Evolutionary conservation across 1,140 invertebrate species (phyloP).

Genomic region (Papilio machaon): DNA sequence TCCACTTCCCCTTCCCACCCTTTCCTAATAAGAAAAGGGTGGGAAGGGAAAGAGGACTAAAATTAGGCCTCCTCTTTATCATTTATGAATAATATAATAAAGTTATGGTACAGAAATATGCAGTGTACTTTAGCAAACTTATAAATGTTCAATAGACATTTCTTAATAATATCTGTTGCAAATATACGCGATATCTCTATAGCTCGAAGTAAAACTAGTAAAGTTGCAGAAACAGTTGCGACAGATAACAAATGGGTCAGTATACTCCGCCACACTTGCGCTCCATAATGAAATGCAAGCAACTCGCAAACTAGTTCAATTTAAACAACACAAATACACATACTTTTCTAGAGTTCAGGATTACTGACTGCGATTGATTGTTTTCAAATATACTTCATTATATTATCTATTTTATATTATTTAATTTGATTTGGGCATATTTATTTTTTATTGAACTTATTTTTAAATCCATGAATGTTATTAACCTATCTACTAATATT

Average conservation of each 20-base stretch:
- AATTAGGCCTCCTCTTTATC: no score
- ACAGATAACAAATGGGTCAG: constrained; percentile 36
- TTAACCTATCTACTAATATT: no score
- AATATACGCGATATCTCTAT: constrained; percentile 11
- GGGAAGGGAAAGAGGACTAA: no score
- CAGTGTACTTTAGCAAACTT: neutral
- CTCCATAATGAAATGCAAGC: constrained; percentile 28
- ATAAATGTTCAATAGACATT: neutral
- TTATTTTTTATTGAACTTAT: no score
- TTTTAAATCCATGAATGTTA: no score
- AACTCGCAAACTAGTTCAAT: constrained; percentile 26
- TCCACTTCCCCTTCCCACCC: no score
- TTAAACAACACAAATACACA: constrained; percentile 24
- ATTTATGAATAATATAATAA: neutral
- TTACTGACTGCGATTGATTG: constrained; percentile 7
- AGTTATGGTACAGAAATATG: neutral
- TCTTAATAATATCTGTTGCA: constrained; percentile 4
- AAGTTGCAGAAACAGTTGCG: constrained; percentile 26
- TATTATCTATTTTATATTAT: no score
- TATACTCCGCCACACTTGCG: constrained; percentile 20
- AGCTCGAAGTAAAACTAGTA: constrained; percentile 16
- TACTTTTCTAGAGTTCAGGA: neutral
- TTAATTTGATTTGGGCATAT: no score
- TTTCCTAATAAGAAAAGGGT: no score
- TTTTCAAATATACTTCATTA: neutral